phyloP scores from a whole-genome alignment of 2,888 invertebrate genomes.

The Crepidodera aurea region DNA sequence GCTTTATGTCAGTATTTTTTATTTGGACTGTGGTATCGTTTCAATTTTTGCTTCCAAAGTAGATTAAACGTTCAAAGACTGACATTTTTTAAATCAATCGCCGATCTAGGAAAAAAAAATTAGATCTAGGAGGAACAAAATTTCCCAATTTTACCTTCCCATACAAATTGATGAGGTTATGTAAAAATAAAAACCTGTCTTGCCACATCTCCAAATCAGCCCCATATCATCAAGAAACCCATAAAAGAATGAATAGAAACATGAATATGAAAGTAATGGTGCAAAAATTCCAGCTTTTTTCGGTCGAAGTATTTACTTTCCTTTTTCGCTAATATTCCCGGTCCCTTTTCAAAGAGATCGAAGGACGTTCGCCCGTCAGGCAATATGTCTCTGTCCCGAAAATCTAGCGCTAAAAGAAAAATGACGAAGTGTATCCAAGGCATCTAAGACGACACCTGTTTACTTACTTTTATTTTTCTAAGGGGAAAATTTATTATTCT shows the following conservation, averaged over 20 bases:
- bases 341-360: conserved; percentile 7
- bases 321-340: conserved; percentile 13
- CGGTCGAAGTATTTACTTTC: conserved; percentile 6
- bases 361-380: conserved; percentile 9
- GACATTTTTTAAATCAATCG: no score
- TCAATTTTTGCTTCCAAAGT: no score
- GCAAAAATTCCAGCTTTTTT: conserved; percentile 13
- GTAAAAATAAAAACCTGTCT: no score
- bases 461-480: conserved; percentile 32
- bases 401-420: conserved; percentile 16
- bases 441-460: conserved; percentile 31
- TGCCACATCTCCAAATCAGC: no score
- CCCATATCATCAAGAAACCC: no score
- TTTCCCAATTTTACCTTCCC: no score
- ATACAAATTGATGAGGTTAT: no score
- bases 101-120: no score
- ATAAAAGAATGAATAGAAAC: no score
- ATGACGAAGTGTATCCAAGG: conserved; percentile 29
- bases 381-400: conserved; percentile 26
- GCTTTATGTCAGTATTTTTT: background rate
- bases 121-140: no score
- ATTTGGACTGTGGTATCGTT: no score
- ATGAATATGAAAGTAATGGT: conserved; percentile 6
- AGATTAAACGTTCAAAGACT: no score
- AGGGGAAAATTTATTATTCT: conserved; percentile 23